Evolutionary conservation across 2,797 vertebrate species (phyloP), one percentile per base, ranked within the genome.

Genomic region (Setipinna tenuifilis): DNA sequence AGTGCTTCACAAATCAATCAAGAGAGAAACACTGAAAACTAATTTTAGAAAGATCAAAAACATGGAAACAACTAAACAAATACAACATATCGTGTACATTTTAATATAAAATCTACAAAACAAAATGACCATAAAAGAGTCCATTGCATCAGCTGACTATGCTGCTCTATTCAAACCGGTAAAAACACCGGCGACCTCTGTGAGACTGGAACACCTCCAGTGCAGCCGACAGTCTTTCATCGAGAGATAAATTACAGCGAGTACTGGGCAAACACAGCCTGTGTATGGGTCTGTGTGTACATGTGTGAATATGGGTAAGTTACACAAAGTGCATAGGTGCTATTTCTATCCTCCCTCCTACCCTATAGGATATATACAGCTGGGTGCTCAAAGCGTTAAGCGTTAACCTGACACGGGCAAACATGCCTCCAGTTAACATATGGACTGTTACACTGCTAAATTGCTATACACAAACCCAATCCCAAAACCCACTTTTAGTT

Each of bases 221-320:
- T 65, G 44, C 59, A 5, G 28, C 62, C 59, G 62, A 57, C 83
- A 46, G 57, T 82, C 87, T 68, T 81, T 88, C 87, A 81, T 81
- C 85, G 81, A 41, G 68, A 62, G 65, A 85, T 44, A 78, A 83
- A 85, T 84, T 87, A 19, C 19, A 61, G 35, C 35, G 80, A 82
- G 82, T 81, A 81, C 58, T 83, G 80, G 83, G 25, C 50, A 85
- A 87, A 87, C 82, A 82, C 59, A 35, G 9, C 54, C n/a, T 25
- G 25, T 82, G 25, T 59, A 17, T 31, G 58, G 59, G 62, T 16
- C 6, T 83, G 58, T 17, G 23, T 78, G 65, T 35, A 57, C 19
- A 71, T 82, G 46, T 83, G 82, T 46, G 59, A 54, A 82, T 68
- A 58, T 48, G 35, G 35, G 83, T 54, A 50, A 61, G 23, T 71